Percentiles rank a stretch among this genome's conserved stretches.
phyloP scores from a whole-genome alignment of 1,140 invertebrate genomes.

The Drosophila biarmipes region DNA sequence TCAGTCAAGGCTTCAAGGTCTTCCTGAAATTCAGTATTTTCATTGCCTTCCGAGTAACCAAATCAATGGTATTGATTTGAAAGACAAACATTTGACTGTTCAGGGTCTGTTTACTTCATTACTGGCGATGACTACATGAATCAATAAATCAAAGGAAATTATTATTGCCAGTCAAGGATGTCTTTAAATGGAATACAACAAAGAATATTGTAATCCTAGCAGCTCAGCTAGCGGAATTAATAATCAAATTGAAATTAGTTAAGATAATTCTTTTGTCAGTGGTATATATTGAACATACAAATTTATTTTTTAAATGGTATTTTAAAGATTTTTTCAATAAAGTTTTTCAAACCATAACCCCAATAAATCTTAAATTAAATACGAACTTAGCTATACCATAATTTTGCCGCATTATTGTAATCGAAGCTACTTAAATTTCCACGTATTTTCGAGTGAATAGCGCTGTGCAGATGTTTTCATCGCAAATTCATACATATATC shows the following conservation, averaged over 20 bases:
- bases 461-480: constrained; percentile 3
- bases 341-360: too few species aligned
- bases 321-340: too few species aligned
- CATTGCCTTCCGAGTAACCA: constrained; percentile 9
- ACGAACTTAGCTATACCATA: not conserved
- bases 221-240: too few species aligned
- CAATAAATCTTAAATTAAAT: too few species aligned
- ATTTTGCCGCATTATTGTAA: not conserved
- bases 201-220: not conserved
- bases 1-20: constrained; percentile 13
- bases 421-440: constrained; percentile 2
- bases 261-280: too few species aligned
- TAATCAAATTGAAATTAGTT: too few species aligned
- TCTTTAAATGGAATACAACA: not conserved
- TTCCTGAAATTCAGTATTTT: constrained; percentile 8
- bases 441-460: not conserved
- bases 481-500: not conserved
- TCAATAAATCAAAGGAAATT: constrained; percentile 28
- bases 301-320: too few species aligned
- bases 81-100: constrained; percentile 31
- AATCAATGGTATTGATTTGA: constrained; percentile 47
- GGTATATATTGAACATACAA: too few species aligned
- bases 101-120: constrained; percentile 31
- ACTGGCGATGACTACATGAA: constrained; percentile 8
- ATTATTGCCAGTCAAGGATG: not conserved